Conservation (phyloP, 2,888 invertebrate genomes). For the Pediacus dermestoides region DNA sequence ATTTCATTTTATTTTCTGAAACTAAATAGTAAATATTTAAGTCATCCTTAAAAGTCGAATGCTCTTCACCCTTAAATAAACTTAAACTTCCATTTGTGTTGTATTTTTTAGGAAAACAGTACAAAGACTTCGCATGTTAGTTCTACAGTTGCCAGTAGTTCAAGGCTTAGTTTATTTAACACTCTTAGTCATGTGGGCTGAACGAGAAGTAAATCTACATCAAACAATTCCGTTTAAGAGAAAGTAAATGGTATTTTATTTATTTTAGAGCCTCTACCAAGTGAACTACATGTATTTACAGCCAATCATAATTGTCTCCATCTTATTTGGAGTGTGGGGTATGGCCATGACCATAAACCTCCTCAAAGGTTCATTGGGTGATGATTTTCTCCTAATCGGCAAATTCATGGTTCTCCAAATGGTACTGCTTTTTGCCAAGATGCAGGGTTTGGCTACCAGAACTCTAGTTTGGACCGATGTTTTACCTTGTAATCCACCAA, state of each 20-base stretch:
- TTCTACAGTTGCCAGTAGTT: constrained; percentile 67
- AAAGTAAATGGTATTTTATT: constrained; percentile 12
- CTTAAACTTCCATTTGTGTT: too few species aligned
- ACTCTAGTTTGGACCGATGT: constrained; percentile 54
- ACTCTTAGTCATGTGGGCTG: constrained; percentile 60
- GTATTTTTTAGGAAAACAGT: constrained; percentile 56
- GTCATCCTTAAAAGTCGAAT: too few species aligned
- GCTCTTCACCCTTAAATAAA: too few species aligned
- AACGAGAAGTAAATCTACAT: constrained; percentile 60
- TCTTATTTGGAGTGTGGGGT: constrained; percentile 67
- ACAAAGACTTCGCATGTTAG: constrained; percentile 55
- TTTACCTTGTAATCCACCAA: constrained; percentile 61
- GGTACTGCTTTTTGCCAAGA: constrained; percentile 63
- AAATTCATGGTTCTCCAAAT: constrained; percentile 62
- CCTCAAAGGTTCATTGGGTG: constrained; percentile 49
- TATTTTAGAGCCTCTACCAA: constrained; percentile 56
- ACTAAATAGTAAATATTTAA: too few species aligned
- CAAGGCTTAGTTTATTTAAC: constrained; percentile 62
- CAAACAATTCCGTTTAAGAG: constrained; percentile 2
- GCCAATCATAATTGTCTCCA: constrained; percentile 62
- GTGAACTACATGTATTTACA: constrained; percentile 61
- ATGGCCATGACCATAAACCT: constrained; percentile 61
- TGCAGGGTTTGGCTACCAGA: constrained; percentile 62
- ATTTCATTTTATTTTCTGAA: too few species aligned
- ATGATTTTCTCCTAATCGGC: constrained; percentile 46